Evolutionary conservation across 2,113 vertebrate species (phyloP), one percentile per base, ranked within the genome.

Genomic region (Carassius carassius): DNA sequence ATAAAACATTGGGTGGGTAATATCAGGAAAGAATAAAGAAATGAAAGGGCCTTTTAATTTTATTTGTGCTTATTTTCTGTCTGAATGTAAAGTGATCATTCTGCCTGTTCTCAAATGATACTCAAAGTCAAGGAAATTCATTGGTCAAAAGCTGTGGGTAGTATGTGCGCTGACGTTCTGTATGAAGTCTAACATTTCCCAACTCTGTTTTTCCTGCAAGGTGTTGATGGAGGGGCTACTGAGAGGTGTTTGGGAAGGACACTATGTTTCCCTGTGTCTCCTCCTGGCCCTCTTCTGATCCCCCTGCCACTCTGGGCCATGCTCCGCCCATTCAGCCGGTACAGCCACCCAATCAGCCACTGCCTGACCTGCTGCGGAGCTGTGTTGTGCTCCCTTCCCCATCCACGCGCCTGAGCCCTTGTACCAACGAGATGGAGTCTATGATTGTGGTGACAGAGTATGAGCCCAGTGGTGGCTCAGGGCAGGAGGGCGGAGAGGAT

Each of bases 381-480:
- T 95, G 92, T 85, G 92, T 70, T 73, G 92, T 3, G 62, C 88
- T 62, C 87, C 70, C 3, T 89, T 89, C 81, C 85, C 86, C 88
- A 84, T 89, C 91, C 79, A 72, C 89, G 86, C 85, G 89, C 90
- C 81, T 94, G 75, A 96, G 90, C 89, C 78, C 92, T 70, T 85
- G 70, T 82, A 72, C 85, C 1, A 13, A 84, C 88, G 83, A 93
- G 91, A 99, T 99, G 97, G 97, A 98, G 91, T 98, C 98, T 7
- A 94, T 98, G 87, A 97, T 97, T 0, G 96, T 98, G 91, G 96
- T 98, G 82, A 96, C 97, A 0, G 97, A 99, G 90, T 96, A 95
- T 10, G 96, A 97, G 72, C 88, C 96, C 0, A 93, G 92, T 0
- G 89, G 82, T 37, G 85, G 88, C 0, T 5, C 85, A 0, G 94